A percentile compares a stretch with the other conserved stretches of the same genome.
Conservation (phyloP, 2,888 invertebrate genomes). For the Pterostichus niger region DNA sequence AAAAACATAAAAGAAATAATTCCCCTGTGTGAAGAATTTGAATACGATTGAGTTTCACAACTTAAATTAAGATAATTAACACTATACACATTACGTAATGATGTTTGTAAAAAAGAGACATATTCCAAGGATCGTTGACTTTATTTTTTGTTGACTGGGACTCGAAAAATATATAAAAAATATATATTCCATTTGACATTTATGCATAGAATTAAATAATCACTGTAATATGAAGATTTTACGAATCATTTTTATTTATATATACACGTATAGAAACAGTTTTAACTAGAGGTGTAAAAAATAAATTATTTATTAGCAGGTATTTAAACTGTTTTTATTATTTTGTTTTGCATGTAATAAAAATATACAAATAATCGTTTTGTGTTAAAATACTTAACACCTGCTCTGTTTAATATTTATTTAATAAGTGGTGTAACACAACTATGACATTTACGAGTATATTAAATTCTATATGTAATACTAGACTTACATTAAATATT, state of each 20-base stretch:
- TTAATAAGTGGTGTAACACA: slow-evolving; percentile 33
- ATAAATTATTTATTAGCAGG: slow-evolving; percentile 1
- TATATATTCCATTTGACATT: slow-evolving; percentile 38
- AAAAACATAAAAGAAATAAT: slow-evolving; percentile 9
- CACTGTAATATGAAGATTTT: too few relatives aligned
- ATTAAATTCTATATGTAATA: slow-evolving; percentile 55
- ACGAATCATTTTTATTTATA: not conserved
- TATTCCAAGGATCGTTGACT: slow-evolving; percentile 55
- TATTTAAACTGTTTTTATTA: slow-evolving; percentile 5
- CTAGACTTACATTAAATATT: slow-evolving; percentile 28
- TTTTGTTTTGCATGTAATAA: not conserved
- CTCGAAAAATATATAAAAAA: slow-evolving; percentile 37
- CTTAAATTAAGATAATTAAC: slow-evolving; percentile 57
- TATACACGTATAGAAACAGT: not conserved
- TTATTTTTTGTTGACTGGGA: slow-evolving; percentile 25
- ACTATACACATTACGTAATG: slow-evolving; percentile 51
- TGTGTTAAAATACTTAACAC: slow-evolving; percentile 43
- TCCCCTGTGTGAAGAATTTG: slow-evolving; percentile 17
- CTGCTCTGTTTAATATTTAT: slow-evolving; percentile 52
- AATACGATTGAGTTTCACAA: slow-evolving; percentile 37
- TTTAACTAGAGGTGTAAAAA: not conserved
- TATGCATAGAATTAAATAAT: slow-evolving; percentile 11
- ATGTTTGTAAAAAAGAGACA: slow-evolving; percentile 35
- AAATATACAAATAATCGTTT: slow-evolving; percentile 1
- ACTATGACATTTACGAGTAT: slow-evolving; percentile 48